Evolutionary conservation across 1,140 invertebrate species (phyloP), one percentile per base, ranked within the genome.

Genomic region (Pachypsylla venusta): DNA sequence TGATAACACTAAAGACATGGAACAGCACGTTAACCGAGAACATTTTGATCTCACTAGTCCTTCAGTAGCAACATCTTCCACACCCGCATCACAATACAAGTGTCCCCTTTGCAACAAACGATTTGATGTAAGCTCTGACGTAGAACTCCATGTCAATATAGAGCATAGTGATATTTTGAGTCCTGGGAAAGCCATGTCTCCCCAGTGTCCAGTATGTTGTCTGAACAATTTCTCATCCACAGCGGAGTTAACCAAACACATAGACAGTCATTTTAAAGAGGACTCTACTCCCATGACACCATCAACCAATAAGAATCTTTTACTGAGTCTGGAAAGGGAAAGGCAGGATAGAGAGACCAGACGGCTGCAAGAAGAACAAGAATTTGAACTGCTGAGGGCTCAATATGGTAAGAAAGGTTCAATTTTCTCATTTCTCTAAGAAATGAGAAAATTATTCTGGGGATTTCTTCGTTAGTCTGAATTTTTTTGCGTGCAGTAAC

Each of bases 41-140:
- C 89, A 93, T 71, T 86, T 91, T 73, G 88, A 91, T 73, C 73
- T 88, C 27, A 84, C 84, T 16, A 89, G 86, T 56, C 83, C 84
- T 24, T 81, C 81, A 26, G 77, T 82, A 66, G 72, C 73, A n/a
- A 69, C 74, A n/a, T 65, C 70, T 12, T 53, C 24, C 20, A 66
- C 66, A 20, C 63, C 68, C 13, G 70, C 71, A n/a, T 67, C 69
- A 57, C 64, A 70, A 13, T 77, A 76, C 58, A 75, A 73, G 60
- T 89, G 84, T 70, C 85, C 85, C 1, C 75, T 87, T 26, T 87
- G 86, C 69, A 73, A 82, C 62, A 78, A 79, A 62, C 79, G 80
- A 35, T 89, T 87, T 70, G 75, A 79, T 20, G 81, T 81, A 60
- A 79, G 79, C 10, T 79, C 82, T n/a, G 85, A 87, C 68, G 76